Evolutionary conservation across 2,797 vertebrate genomes (phyloP), one percentile per base, ranked within the genome.

Genomic region (Lemur catta): DNA sequence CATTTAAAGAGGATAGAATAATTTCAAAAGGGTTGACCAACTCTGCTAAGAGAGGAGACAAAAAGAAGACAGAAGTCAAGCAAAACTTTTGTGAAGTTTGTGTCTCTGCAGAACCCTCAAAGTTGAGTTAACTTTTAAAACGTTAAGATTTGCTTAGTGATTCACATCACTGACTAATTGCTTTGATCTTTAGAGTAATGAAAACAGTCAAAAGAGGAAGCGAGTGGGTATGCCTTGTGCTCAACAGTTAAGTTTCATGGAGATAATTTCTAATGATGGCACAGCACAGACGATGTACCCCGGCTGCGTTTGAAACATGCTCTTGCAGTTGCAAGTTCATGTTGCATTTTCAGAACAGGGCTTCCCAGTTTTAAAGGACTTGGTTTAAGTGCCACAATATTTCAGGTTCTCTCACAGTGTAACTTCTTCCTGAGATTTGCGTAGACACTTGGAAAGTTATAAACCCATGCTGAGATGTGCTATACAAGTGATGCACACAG

Each of bases 151-250:
- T 97, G 67, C 89, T 92, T 81, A 94, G 80, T 95, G 78, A 96
- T 88, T 96, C 90, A 90, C 35, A n/a, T 91, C 88, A 81, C 71
- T 30, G 2, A 89, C 76, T 96, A 93, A 97, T 88, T 97, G 78
- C 90, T 97, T 90, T 96, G 87, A 88, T 92, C 89, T 96, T 94
- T 91, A 93, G 84, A 93, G 59, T 92, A 61, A 78, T 38, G 43
- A 55, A 43, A 95, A 89, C 87, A 94, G 24, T 86, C 74, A 81
- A 95, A 74, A 76, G 65, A 94, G 63, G 26, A 59, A 59, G 59
- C 93, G 50, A 89, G 78, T 65, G 24, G 43, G 80, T 75, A 67
- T 78, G 92, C 69, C 33, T 6, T 63, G n/a, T 81, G 48, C 71
- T 69, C 30, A 5, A 35, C 17, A 84, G 12, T 52, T 88, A 63